phyloP scores from a whole-genome alignment of 2,113 vertebrate genomes.

The Grammomys surdaster region DNA sequence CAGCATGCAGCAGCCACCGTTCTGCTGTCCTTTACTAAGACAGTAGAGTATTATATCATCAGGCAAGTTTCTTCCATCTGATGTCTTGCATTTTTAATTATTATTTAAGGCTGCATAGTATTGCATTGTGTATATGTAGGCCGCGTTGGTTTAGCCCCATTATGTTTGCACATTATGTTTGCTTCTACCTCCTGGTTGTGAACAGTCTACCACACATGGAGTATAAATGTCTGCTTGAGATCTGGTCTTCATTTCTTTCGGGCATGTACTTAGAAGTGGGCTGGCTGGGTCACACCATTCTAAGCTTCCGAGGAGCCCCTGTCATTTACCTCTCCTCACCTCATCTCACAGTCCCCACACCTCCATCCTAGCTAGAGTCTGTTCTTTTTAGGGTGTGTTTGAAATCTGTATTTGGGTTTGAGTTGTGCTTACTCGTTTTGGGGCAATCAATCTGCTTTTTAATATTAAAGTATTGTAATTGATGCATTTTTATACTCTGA shows the following conservation, averaged over 20 bases:
- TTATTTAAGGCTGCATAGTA: neutral
- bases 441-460: slow-evolving; percentile 11
- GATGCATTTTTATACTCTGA: neutral
- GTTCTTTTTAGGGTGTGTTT: slow-evolving; percentile 52
- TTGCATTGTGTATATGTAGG: neutral
- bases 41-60: neutral
- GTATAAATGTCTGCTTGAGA: neutral
- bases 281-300: neutral
- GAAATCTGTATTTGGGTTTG: neutral
- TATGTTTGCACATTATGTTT: neutral
- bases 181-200: neutral
- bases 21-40: neutral
- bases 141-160: neutral
- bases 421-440: neutral
- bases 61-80: neutral
- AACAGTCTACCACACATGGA: neutral
- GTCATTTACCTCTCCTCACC: slow-evolving; percentile 13
- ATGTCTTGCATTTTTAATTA: neutral
- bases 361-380: neutral
- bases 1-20: neutral
- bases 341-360: neutral
- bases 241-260: neutral
- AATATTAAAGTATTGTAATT: neutral
- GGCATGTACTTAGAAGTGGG: neutral
- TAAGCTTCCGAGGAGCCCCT: neutral